Evolutionary conservation across 2,888 invertebrate genomes (phyloP), one percentile per base, ranked within the genome.

Genomic region (Unio pictorum): DNA sequence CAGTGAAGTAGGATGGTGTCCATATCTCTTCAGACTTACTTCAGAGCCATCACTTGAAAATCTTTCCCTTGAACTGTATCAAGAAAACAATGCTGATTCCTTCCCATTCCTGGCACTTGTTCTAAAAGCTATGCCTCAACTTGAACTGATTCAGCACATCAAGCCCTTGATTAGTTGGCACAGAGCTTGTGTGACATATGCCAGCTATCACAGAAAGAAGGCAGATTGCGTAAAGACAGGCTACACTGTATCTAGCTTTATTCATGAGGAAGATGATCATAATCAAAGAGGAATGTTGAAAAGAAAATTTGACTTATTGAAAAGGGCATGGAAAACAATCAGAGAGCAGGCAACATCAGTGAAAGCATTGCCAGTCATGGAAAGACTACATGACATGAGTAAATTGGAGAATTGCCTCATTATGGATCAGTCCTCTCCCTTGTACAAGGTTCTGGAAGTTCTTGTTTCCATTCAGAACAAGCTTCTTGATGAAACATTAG

Each of bases 131-230:
- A 54, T 56, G 28, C 28, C 67, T 23, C 55, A 63, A 17, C 68
- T 81, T 15, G 0, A 28, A 7, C 28, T 76, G 3, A 74, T 73
- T 59, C 61, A 71, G 26, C 67, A 74, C 54, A 71, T 81, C 6
- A 59, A 63, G 11, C 55, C 64, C 15, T 69, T 81, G 17, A 30
- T 81, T 5, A 75, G 71, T n/a, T 81, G 81, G 81, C 79, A 81
- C 58, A 34, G 74, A 54, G 26, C 72, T 28, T 68, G 69, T 23
- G 70, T 76, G 20, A 55, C 72, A 54, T 68, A 67, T 62, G 63
- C 67, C 26, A 78, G 72, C 67, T 81, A 76, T 65, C 72, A 65
- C 34, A 68, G 78, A 58, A 75, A 74, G 64, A 74, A 71, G 61
- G 66, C 68, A 4, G 69, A 74, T n/a, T 81, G 76, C 58, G 61